These are phyloP conservation scores for Malurus melanocephalus DNA, from an alignment of 2,113 vertebrate genomes.

Conservation along the genomic window DNA sequence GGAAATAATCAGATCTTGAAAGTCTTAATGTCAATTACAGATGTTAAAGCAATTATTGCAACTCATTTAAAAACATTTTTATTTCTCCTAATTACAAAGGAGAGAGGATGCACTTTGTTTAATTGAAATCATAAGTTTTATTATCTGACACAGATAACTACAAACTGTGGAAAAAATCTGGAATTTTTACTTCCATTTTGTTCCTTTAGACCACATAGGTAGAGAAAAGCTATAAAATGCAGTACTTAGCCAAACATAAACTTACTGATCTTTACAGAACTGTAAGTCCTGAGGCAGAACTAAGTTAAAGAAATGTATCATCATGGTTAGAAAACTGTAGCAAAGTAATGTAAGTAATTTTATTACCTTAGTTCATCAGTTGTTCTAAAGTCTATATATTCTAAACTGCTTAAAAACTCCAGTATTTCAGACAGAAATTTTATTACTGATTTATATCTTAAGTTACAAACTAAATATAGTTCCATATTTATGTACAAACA, in stretches of 20 bases:
- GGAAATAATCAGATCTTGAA: background rate
- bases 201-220: background rate
- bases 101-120: background rate
- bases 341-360: background rate
- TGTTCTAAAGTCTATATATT: background rate
- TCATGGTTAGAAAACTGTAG: background rate
- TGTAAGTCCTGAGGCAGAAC: background rate
- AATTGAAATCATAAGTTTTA: background rate
- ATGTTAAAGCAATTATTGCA: background rate
- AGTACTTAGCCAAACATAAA: background rate
- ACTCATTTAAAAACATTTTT: background rate
- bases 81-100: background rate
- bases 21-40: background rate
- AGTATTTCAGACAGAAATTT: background rate
- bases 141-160: background rate
- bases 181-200: background rate
- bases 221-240: background rate
- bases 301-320: background rate
- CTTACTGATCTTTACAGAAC: background rate
- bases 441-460: background rate
- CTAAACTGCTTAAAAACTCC: background rate
- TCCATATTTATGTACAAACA: constrained; percentile 79
- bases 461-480: constrained; percentile 78
- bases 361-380: background rate
- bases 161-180: background rate